Conservation (phyloP, 1,140 invertebrate genomes). For the Druon quercuslanigerum region DNA sequence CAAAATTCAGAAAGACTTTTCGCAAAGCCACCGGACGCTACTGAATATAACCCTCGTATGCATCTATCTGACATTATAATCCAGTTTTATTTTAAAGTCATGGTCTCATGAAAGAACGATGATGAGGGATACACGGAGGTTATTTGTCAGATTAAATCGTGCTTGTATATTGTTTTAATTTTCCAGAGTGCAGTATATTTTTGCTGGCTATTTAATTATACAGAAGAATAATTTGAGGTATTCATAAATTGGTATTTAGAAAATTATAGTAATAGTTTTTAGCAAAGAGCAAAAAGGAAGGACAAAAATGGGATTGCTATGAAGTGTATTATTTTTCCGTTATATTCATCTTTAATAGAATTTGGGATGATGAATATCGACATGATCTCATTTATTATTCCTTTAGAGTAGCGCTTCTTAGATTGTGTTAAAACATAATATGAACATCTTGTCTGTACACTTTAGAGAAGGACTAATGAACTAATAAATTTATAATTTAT, state of each 20-base stretch:
- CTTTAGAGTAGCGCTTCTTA: neutral
- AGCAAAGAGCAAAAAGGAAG: no score
- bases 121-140: slow-evolving; percentile 30
- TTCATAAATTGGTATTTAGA: no score
- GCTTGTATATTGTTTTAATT: neutral
- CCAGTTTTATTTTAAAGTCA: slow-evolving; percentile 41
- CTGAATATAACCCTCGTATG: slow-evolving; percentile 21
- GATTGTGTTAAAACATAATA: neutral
- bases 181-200: neutral
- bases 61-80: slow-evolving; percentile 36
- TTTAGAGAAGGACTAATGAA: neutral
- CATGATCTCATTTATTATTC: neutral
- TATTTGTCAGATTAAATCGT: neutral
- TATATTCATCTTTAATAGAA: neutral
- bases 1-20: slow-evolving; percentile 36
- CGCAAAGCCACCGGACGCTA: slow-evolving; percentile 33
- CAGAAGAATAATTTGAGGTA: no score
- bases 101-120: slow-evolving; percentile 32
- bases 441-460: neutral
- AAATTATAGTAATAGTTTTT: no score
- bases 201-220: neutral
- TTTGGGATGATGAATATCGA: neutral
- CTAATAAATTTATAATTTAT: neutral
- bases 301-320: no score
- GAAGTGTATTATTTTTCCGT: neutral